Conservation (phyloP, 2,888 invertebrate species). For the Masnerella sp. region DNA sequence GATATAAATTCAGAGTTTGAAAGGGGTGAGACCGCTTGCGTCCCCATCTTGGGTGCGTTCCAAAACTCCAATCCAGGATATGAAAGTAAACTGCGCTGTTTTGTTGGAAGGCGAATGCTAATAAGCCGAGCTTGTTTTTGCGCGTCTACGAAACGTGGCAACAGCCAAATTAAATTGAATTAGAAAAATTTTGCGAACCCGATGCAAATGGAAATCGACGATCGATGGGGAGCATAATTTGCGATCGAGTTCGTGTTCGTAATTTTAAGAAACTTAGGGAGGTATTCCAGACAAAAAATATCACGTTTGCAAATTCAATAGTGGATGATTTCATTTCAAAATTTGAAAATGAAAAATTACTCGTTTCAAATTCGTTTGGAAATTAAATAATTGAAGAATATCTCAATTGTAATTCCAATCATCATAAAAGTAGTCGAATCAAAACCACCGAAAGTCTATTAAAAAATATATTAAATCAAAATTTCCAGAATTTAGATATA, state of each 20-base stretch:
- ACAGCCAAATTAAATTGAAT: slow-evolving; percentile 35
- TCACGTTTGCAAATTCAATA: neutral
- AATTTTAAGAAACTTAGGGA: too few species aligned
- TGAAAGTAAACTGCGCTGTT: slow-evolving; percentile 49
- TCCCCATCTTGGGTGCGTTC: slow-evolving; percentile 45
- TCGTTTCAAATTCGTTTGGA: too few species aligned
- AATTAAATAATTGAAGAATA: too few species aligned
- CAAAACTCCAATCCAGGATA: slow-evolving; percentile 53
- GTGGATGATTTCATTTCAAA: too few species aligned
- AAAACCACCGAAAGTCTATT: too few species aligned
- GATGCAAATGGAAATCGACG: slow-evolving; percentile 33
- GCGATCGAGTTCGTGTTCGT: slow-evolving; percentile 5
- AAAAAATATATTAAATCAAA: too few species aligned
- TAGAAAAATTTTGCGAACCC: slow-evolving; percentile 7
- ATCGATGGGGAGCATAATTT: slow-evolving; percentile 8
- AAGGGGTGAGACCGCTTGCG: slow-evolving; percentile 24
- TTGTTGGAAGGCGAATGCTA: slow-evolving; percentile 33
- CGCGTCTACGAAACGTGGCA: slow-evolving; percentile 27
- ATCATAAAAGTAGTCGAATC: too few species aligned
- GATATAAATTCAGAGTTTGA: slow-evolving; percentile 42
- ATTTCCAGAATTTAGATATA: too few species aligned
- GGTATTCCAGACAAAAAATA: too few species aligned
- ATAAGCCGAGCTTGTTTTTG: slow-evolving; percentile 39
- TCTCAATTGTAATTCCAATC: too few species aligned
- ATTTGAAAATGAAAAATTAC: too few species aligned